A percentile compares a stretch with the other conserved stretches of the same genome.
phyloP scores from a whole-genome alignment of 2,797 vertebrate genomes.

The Yasuhikotakia modesta region DNA sequence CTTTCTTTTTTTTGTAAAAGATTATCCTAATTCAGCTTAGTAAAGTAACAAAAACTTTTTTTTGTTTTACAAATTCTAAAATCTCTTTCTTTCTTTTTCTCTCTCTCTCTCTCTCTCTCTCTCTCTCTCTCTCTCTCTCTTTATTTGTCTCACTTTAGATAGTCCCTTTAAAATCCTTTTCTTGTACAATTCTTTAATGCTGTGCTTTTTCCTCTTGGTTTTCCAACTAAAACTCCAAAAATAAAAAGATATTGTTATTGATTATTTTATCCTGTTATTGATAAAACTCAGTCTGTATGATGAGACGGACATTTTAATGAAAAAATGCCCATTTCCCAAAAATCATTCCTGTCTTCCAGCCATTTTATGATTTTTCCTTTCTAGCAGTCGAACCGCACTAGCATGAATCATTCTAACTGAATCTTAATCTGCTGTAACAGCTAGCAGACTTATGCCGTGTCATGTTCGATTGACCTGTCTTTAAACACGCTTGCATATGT shows the following conservation, averaged over 20 bases:
- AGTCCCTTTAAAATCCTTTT: no score
- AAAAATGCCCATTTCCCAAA: constrained; percentile 9
- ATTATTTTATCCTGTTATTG: background rate
- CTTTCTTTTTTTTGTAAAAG: background rate
- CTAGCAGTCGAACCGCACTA: constrained; percentile 39
- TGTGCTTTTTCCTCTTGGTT: no score
- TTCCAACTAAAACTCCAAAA: no score
- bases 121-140: no score
- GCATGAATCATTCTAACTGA: constrained; percentile 60
- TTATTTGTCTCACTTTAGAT: no score
- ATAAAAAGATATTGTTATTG: no score
- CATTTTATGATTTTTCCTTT: constrained; percentile 46
- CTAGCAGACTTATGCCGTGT: constrained; percentile 69
- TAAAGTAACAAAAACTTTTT: background rate
- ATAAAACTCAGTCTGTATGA: background rate
- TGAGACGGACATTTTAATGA: background rate
- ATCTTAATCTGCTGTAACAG: constrained; percentile 72
- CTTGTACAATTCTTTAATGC: no score
- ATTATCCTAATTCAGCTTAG: background rate
- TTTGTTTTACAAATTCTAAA: constrained; percentile 44
- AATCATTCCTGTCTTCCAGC: constrained; percentile 20
- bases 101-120: background rate
- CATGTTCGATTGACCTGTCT: constrained; percentile 64
- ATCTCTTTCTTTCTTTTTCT: constrained; percentile 11
- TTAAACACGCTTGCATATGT: constrained; percentile 60